Base-by-base conservation (phyloP, 2,797 vertebrate genomes). In the Acrossocheilus wenchowensis region DNA sequence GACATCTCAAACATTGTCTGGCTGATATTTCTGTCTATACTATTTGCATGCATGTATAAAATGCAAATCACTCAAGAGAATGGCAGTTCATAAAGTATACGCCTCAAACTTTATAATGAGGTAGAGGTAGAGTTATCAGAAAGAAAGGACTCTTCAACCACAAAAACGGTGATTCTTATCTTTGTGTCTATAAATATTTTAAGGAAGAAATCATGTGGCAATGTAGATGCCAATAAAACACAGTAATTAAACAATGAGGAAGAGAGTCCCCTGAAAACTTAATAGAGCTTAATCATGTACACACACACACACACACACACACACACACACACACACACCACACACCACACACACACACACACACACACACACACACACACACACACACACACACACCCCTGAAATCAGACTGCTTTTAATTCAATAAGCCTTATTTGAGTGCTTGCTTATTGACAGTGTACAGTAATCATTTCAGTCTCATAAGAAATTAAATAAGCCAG, bases 121-220 rank as follows among this genome's bases (percentile, higher is more conserved):
- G 30, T 7, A 73, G 10, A 30, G 12, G 30, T 7, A 73, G 3
- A 57, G n/a, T 41, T 41, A 30, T 60, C 23, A 34, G 5, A 72
- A 8, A 14, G 8, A 39, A 72, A 82, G 19, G 1, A 14, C n/a
- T n/a, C 10, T 54, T 2, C 54, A 84, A 50, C 50, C 14, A 68
- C 60, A 26, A 11, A 79, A 85, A 85, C 64, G 17, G 23, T 21
- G 19, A 71, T 71, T 34, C n/a, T 36, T 71, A 85, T 85, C 83
- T 71, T 8, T 43, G n/a, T 21, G 3, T 78, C 36, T 78, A 57
- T 43, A 43, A 78, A 84, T 39, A 21, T 19, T 50, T 75, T n/a
- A 75, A 62, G 17, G 54, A 8, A 21, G 5, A 57, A 30, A 57
- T 62, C 69, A 43, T 45, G 36, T 8, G 50, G 6, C 19, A 50